Evolutionary conservation across 2,888 invertebrate genomes (phyloP).

Genomic region (Danaus chrysippus): DNA sequence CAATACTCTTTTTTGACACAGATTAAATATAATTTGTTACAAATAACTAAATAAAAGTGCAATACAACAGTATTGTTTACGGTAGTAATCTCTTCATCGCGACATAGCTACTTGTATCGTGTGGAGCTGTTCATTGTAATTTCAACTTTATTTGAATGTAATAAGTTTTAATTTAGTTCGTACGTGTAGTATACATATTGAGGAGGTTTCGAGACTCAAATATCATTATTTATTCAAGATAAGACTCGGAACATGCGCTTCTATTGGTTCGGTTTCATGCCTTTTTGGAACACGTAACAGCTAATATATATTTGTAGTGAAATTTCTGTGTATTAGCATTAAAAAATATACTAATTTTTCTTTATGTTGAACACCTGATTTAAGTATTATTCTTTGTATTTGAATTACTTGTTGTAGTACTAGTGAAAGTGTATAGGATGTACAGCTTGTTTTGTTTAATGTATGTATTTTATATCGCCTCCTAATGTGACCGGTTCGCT

Average conservation of each 20-base stretch:
- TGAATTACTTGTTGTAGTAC: no score
- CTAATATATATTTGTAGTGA: conserved; percentile 27
- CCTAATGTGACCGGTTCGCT: conserved; percentile 4
- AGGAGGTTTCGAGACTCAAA: conserved; percentile 28
- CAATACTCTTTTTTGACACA: conserved; percentile 6
- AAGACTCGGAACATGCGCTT: conserved; percentile 32
- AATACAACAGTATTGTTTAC: conserved; percentile 28
- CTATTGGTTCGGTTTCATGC: conserved; percentile 32
- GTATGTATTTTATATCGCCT: not conserved
- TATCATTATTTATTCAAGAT: conserved; percentile 35
- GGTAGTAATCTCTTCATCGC: conserved; percentile 32
- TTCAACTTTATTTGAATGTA: not conserved
- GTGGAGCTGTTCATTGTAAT: conserved; percentile 7
- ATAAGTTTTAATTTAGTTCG: conserved; percentile 12
- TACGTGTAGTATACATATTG: conserved; percentile 9
- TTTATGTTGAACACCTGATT: no score
- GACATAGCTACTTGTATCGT: conserved; percentile 24
- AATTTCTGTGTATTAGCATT: conserved; percentile 11
- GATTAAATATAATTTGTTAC: conserved; percentile 15
- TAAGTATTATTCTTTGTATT: no score
- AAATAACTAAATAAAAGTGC: conserved; percentile 26
- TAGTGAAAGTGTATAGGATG: no score
- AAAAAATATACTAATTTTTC: not conserved
- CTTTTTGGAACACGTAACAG: conserved; percentile 26
- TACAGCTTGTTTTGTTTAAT: no score